phyloP scores from a whole-genome alignment of 1,140 invertebrate genomes.

The Psilanteris sp. region DNA sequence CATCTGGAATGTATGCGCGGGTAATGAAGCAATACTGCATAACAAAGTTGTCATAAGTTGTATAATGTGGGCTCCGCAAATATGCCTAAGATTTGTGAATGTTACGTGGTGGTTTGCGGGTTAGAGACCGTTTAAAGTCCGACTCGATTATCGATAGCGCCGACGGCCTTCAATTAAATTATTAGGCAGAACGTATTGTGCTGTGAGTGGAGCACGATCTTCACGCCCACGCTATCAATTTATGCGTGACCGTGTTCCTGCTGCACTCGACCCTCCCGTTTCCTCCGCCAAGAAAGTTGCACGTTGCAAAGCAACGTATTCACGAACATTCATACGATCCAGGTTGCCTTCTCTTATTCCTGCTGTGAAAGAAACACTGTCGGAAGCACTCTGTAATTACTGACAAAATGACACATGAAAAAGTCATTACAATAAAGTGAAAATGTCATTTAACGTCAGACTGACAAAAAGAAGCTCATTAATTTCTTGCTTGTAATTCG shows the following conservation, averaged over 20 bases:
- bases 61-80: neutral
- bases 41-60: neutral
- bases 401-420: slow-evolving; percentile 52
- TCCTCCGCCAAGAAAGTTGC: slow-evolving; percentile 47
- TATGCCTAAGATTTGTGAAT: slow-evolving; percentile 23
- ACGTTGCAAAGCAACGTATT: neutral
- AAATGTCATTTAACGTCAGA: slow-evolving; percentile 28
- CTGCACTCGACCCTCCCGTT: slow-evolving; percentile 47
- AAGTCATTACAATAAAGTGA: slow-evolving; percentile 48
- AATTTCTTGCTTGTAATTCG: slow-evolving; percentile 10
- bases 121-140: slow-evolving; percentile 24
- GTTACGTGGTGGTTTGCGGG: neutral
- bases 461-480: slow-evolving; percentile 19
- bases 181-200: slow-evolving; percentile 41
- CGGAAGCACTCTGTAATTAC: slow-evolving; percentile 57
- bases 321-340: neutral
- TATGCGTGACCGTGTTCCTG: slow-evolving; percentile 58
- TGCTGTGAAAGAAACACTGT: slow-evolving; percentile 31
- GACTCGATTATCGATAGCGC: slow-evolving; percentile 29
- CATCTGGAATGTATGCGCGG: neutral
- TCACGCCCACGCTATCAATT: slow-evolving; percentile 63
- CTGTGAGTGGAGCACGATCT: slow-evolving; percentile 42
- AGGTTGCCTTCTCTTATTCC: slow-evolving; percentile 10
- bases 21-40: slow-evolving; percentile 28
- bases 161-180: slow-evolving; percentile 52